Evolutionary conservation across 1,140 invertebrate species (phyloP).

Genomic region (Brachionus calyciflorus): DNA sequence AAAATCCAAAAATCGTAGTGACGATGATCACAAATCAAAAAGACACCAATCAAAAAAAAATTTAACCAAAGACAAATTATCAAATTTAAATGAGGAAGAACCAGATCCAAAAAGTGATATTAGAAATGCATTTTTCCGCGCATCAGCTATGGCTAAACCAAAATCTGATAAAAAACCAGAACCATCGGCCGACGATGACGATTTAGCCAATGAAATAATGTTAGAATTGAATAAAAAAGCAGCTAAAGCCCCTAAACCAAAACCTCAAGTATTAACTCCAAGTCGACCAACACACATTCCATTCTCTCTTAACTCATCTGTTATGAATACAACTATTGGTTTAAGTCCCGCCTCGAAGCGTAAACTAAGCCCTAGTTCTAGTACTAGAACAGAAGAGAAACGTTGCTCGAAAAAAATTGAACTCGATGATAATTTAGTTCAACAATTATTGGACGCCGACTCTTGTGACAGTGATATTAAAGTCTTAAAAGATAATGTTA

Average conservation of each 20-base stretch:
- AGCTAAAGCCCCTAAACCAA: not conserved
- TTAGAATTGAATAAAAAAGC: constrained; percentile 31
- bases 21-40: not conserved
- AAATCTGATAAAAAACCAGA: constrained; percentile 31
- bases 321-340: constrained; percentile 8
- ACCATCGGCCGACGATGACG: not conserved
- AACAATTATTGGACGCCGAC: constrained; percentile 23
- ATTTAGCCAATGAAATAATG: constrained; percentile 44
- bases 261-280: not conserved
- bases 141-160: constrained; percentile 9
- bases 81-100: not conserved
- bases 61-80: constrained; percentile 27
- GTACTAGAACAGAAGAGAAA: not conserved
- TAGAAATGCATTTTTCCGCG: constrained; percentile 6
- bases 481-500: not conserved
- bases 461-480: constrained; percentile 11
- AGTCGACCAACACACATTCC: not conserved
- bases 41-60: not conserved
- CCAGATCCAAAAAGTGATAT: constrained; percentile 15
- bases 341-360: constrained; percentile 20
- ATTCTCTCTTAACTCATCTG: not conserved
- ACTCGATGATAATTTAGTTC: constrained; percentile 33
- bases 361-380: constrained; percentile 26
- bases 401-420: constrained; percentile 42
- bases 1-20: not conserved